Evolutionary conservation across 2,797 vertebrate genomes (phyloP), one percentile per base, ranked within the genome.

Genomic region (Pelobates cultripes): DNA sequence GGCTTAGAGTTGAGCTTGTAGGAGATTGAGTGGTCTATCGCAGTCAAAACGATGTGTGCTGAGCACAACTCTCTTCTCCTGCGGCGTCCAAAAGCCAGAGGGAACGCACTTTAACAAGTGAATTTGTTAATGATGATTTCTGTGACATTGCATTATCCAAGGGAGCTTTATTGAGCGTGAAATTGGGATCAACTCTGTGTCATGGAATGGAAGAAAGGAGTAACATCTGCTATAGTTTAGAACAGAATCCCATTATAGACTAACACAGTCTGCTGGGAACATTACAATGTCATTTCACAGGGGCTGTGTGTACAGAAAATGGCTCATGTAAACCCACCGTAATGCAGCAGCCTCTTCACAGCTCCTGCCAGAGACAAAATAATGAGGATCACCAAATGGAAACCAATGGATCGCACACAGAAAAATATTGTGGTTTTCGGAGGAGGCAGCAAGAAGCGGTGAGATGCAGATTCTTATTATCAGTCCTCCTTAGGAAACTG

Each of bases 101-200:
- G 51, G 15, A 79, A 41, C 53, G 15, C 57, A 73, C 28, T 40
- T 51, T 28, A 55, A 68, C n/a, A 41, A 60, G 73, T 43, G 55
- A 61, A 76, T 70, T 4, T 64, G 64, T 55, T 42, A 69, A 55
- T 57, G 44, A 60, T 75, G 68, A 45, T 76, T 47, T 42, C 67
- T 66, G 43, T 71, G 73, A 75, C 79, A 76, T 76, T 40, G 43
- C 67, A 1, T 63, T 51, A 86, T 85, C 75, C 70, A 69, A 68
- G 55, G 75, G 84, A 88, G 87, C 84, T 86, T 86, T 87, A 87
- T 70, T 87, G 87, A 88, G 88, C 28, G 2, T 89, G 86, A 90
- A 89, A 88, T 88, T 86, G 86, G 78, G 88, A 86, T 87, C 86
- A 88, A 88, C 85, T 84, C 83, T 81, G 40, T 84, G 80, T 85